Evolutionary conservation across 2,113 vertebrate genomes (phyloP), one percentile per base, ranked within the genome.

Genomic region (Passer montanus): DNA sequence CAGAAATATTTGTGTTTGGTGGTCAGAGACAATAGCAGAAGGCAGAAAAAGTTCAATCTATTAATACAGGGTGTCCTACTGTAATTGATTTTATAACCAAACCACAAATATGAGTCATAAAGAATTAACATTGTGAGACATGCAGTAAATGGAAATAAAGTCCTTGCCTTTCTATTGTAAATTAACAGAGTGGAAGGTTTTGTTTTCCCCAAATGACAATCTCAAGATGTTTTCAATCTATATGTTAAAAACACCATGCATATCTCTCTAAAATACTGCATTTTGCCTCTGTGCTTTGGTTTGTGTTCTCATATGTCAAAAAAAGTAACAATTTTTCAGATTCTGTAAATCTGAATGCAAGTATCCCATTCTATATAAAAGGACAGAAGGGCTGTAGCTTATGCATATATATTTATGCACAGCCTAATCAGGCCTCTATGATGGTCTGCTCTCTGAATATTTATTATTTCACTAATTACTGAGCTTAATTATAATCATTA

Each of bases 401-500:
- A 78, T 84, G 67, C 43, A 46, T 31, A 73, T 84, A 80, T 83
- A 97, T 91, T 95, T 94, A 95, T 88, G 35, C 58, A 58, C 6
- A 84, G 66, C 39, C 60, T 94, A 91, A 89, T 68, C 80, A 91
- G 92, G 84, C 39, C 83, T 96, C 84, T 88, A 87, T 69, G 84
- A 94, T 88, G 69, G 58, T 67, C 84, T 84, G 15, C 41, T 95
- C 91, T 96, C 94, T 96, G 96, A 90, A 91, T 96, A 95, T 97
- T 97, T 96, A 97, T 97, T 94, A 97, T 69, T 87, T 81, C 31
- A 69, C 82, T 97, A 95, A 97, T 97, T 97, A 94, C 82, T 79
- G 81, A 93, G 78, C 92, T 95, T 97, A 97, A 97, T 96, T 96
- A 89, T 79, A 94, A 95, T 87, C 84, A 97, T 96, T 96, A 89